Percentiles rank a stretch among this genome's conserved stretches.
Conservation (phyloP, 2,797 vertebrate species). For the Adrianichthys oophorus region DNA sequence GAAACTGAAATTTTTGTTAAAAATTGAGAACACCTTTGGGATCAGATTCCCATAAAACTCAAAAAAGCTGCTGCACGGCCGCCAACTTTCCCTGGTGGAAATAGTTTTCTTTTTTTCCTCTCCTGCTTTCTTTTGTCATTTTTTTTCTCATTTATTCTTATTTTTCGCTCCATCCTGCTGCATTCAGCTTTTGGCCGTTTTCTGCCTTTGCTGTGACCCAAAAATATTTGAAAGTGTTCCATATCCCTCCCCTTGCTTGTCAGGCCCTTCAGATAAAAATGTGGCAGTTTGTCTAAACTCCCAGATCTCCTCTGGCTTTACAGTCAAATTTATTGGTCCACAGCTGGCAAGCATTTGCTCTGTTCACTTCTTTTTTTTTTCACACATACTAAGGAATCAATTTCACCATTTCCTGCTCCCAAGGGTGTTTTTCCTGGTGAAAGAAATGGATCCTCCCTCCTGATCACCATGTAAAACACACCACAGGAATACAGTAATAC, state of each 20-base stretch:
- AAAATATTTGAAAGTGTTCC: constrained; percentile 39
- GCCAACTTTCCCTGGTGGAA: constrained; percentile 69
- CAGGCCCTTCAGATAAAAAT: constrained; percentile 20
- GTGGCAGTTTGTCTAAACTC: constrained; percentile 37
- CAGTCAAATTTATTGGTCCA: constrained; percentile 44
- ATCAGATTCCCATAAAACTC: constrained; percentile 71
- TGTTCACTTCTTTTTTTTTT: constrained; percentile 26
- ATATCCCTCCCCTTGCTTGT: constrained; percentile 2
- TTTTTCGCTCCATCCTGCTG: constrained; percentile 6
- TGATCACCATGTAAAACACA: constrained; percentile 34
- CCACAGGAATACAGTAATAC: constrained; percentile 15
- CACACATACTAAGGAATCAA: constrained; percentile 50
- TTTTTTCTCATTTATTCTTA: constrained; percentile 15
- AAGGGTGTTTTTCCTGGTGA: constrained; percentile 25
- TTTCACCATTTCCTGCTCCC: constrained; percentile 47
- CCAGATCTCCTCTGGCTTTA: constrained; percentile 45
- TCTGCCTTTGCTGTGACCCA: constrained; percentile 34
- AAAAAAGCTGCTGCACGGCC: constrained; percentile 61
- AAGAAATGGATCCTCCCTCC: constrained; percentile 36
- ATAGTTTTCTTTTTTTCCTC: constrained; percentile 30
- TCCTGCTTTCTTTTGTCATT: constrained; percentile 14
- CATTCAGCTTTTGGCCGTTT: constrained; percentile 43
- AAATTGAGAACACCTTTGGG: constrained; percentile 72
- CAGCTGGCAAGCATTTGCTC: constrained; percentile 31
- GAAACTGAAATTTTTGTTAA: constrained; percentile 60